Conservation (phyloP, 1,140 invertebrate genomes). For the Trachelipus rathkii region DNA sequence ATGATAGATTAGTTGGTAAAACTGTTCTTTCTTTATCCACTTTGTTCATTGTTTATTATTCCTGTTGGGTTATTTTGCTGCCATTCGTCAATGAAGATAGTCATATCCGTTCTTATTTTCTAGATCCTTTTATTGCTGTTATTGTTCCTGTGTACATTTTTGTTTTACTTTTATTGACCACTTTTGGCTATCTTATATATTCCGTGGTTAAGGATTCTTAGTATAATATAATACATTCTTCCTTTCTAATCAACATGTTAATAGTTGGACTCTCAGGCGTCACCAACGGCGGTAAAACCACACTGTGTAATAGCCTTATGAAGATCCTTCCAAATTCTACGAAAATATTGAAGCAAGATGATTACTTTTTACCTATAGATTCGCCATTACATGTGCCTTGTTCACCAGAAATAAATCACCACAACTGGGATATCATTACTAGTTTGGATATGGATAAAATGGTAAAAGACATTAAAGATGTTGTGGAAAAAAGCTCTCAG, state of each 20-base stretch:
- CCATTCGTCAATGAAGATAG: not conserved
- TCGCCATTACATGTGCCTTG: slow-evolving; percentile 62
- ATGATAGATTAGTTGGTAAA: no score
- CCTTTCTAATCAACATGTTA: not conserved
- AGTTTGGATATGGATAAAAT: slow-evolving; percentile 71
- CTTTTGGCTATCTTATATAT: not conserved
- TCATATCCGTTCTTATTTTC: not conserved
- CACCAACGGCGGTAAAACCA: slow-evolving; percentile 76
- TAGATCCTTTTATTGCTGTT: not conserved
- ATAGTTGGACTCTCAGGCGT: slow-evolving; percentile 59
- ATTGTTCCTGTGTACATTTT: not conserved
- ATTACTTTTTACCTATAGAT: slow-evolving; percentile 67
- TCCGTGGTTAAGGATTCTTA: not conserved
- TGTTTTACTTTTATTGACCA: not conserved
- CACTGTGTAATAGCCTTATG: slow-evolving; percentile 55
- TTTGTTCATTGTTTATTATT: not conserved
- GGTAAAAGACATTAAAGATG: slow-evolving; percentile 56
- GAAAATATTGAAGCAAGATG: slow-evolving; percentile 66
- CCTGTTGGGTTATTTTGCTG: not conserved
- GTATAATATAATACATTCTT: no score
- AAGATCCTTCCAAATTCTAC: slow-evolving; percentile 54
- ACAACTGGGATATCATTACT: slow-evolving; percentile 71
- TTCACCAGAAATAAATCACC: slow-evolving; percentile 60
- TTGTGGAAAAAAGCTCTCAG: slow-evolving; percentile 21
- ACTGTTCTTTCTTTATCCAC: not conserved